phyloP scores from a whole-genome alignment of 1,140 invertebrate species.

The Magallana ariakensis region DNA sequence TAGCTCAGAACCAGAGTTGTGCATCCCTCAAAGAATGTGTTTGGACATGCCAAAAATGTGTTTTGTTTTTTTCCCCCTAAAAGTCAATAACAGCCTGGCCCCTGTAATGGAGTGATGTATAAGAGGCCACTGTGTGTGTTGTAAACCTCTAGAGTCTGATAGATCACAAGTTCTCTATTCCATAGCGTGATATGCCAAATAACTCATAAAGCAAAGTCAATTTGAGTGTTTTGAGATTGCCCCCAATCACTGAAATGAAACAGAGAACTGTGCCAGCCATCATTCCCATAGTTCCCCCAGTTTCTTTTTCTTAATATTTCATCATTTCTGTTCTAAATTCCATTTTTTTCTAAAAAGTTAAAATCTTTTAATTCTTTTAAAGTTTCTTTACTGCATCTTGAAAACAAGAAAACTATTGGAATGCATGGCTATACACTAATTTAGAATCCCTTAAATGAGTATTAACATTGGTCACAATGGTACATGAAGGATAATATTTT shows the following conservation, averaged over 20 bases:
- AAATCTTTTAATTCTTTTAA: neutral
- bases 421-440: conserved; percentile 22
- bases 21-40: conserved; percentile 9
- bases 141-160: neutral
- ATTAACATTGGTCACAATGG: neutral
- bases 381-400: neutral
- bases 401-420: conserved; percentile 9
- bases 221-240: neutral
- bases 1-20: neutral
- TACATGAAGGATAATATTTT: neutral
- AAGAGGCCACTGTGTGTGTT: neutral
- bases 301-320: neutral
- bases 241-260: conserved; percentile 19
- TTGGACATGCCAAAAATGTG: neutral
- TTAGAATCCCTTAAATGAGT: conserved; percentile 4
- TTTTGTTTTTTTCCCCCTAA: conserved; percentile 8
- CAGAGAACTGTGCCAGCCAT: conserved; percentile 6
- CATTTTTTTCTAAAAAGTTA: neutral
- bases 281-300: neutral
- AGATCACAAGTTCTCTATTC: conserved; percentile 10
- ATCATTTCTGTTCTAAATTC: neutral
- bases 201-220: neutral
- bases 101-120: neutral
- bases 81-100: conserved; percentile 9
- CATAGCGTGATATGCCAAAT: conserved; percentile 21